phyloP scores from a whole-genome alignment of 1,140 invertebrate species.

The Radopholus similis region DNA sequence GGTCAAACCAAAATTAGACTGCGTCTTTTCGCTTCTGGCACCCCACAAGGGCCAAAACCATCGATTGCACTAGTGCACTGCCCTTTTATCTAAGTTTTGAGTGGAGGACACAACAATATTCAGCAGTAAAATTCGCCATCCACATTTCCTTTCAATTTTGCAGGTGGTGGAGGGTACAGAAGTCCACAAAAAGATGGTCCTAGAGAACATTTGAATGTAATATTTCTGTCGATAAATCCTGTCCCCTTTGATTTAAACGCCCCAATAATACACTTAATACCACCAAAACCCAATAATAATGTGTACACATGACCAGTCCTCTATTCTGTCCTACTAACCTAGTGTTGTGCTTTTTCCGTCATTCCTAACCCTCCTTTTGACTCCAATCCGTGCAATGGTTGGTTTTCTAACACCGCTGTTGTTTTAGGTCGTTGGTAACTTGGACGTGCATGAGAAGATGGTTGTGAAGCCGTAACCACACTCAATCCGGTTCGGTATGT shows the following conservation, averaged over 20 bases:
- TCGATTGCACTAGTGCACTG: neutral
- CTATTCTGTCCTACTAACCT: neutral
- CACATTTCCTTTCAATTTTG: conserved; percentile 31
- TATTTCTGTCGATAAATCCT: conserved; percentile 27
- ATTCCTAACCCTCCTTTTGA: conserved; percentile 11
- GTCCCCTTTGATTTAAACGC: no score
- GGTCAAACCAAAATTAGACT: neutral
- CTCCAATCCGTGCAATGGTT: neutral
- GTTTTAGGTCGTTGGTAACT: conserved; percentile 57
- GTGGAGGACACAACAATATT: no score
- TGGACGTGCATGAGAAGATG: conserved; percentile 60
- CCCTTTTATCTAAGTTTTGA: neutral
- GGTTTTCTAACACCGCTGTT: neutral
- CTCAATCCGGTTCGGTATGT: no score
- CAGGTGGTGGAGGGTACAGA: conserved; percentile 58
- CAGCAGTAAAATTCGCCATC: no score
- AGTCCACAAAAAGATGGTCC: conserved; percentile 60
- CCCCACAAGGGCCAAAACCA: neutral
- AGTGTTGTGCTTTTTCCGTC: neutral
- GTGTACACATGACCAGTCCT: neutral
- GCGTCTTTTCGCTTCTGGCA: neutral
- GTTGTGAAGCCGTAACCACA: conserved; percentile 51
- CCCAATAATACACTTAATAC: no score
- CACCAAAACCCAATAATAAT: neutral
- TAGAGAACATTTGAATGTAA: conserved; percentile 55